phyloP scores from a whole-genome alignment of 2,888 invertebrate genomes.

The Cerastis leucographa region DNA sequence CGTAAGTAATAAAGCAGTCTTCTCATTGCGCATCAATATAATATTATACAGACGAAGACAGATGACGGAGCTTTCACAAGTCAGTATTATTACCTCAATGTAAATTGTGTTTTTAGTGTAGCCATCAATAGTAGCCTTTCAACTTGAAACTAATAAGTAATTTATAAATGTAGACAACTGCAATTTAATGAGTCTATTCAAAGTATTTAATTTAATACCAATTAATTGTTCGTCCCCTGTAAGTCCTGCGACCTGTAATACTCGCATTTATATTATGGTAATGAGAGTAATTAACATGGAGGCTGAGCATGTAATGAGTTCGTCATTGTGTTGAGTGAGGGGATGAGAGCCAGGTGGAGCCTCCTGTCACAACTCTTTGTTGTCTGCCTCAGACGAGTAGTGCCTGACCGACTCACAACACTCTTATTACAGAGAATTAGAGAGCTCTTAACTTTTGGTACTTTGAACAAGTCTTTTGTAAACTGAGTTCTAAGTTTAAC shows the following conservation, averaged over 20 bases:
- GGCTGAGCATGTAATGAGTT: constrained; percentile 5
- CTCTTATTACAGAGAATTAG: not conserved
- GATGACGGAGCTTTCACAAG: not conserved
- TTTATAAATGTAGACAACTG: not conserved
- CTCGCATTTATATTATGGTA: not conserved
- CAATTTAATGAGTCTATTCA: not conserved
- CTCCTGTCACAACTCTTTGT: constrained; percentile 13
- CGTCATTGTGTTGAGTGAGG: not conserved
- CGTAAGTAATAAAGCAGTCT: not conserved
- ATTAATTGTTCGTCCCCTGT: not conserved
- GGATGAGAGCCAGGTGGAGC: not conserved
- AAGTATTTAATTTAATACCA: constrained; percentile 11
- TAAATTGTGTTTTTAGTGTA: not conserved
- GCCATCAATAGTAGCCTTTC: not conserved
- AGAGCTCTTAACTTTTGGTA: not conserved
- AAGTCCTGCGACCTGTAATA: not conserved
- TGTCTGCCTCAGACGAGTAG: constrained; percentile 7
- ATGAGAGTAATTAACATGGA: constrained; percentile 10
- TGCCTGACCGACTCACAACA: not conserved
- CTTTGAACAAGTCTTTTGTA: not conserved
- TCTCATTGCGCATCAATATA: not conserved
- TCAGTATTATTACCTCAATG: not conserved
- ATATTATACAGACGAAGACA: not conserved
- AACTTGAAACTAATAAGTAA: not conserved
- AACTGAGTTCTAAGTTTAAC: not conserved